A percentile compares a stretch with the other conserved stretches of the same genome.
These are phyloP conservation scores for Sylvia atricapilla DNA, from an alignment of 2,113 vertebrate genomes.

Conservation along the genomic window DNA sequence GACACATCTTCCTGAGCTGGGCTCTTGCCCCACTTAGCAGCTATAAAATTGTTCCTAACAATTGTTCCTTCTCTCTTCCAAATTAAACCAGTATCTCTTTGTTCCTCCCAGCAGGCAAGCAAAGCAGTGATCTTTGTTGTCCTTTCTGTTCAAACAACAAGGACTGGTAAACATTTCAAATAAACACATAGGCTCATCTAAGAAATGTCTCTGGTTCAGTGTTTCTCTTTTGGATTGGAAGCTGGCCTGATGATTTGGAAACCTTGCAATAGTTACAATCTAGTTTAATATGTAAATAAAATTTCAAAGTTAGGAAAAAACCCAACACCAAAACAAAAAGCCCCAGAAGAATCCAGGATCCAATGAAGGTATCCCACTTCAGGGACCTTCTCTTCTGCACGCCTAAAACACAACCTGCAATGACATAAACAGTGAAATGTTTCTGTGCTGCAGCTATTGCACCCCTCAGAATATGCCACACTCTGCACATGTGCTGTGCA, in stretches of 20 bases:
- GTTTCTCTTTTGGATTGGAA: neutral
- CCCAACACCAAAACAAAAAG: neutral
- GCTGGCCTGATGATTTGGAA: neutral
- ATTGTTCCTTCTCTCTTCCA: neutral
- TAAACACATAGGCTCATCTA: neutral
- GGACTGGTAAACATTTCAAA: neutral
- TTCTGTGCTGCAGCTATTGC: neutral
- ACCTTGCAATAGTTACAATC: neutral
- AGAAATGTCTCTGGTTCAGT: neutral
- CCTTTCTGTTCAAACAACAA: neutral
- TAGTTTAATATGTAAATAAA: neutral
- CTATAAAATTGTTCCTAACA: neutral
- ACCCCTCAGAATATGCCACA: neutral
- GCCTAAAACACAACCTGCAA: neutral
- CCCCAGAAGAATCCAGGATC: neutral
- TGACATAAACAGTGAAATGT: neutral
- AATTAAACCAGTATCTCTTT: neutral
- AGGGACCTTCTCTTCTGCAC: neutral
- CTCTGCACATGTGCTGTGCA: neutral
- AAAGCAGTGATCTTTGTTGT: neutral
- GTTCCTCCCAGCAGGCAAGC: neutral
- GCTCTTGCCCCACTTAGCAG: neutral
- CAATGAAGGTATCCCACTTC: rapidly evolving
- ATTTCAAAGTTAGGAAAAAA: neutral
- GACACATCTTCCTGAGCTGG: neutral